Evolutionary conservation across 2,888 invertebrate species (phyloP).

Genomic region (Frankliniella intonsa): DNA sequence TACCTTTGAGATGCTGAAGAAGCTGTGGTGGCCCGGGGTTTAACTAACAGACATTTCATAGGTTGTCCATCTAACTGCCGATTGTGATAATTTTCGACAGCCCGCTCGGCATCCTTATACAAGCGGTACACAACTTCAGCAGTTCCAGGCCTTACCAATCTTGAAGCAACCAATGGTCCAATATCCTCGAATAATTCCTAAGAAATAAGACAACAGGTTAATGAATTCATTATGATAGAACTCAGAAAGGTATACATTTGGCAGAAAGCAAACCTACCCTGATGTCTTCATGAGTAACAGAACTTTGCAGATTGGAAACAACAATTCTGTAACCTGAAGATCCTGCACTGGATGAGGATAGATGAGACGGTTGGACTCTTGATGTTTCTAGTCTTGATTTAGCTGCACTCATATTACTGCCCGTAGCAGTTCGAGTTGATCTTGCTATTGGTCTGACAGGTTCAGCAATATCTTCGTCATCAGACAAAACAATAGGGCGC

Average conservation of each 20-base stretch:
- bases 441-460: conserved; percentile 37
- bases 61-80: conserved; percentile 89
- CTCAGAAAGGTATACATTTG: not conserved
- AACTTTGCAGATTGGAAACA: conserved; percentile 81
- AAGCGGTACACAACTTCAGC: conserved; percentile 89
- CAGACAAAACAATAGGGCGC: not conserved
- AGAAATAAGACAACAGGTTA: conserved; percentile 37
- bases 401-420: conserved; percentile 44
- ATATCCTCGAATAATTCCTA: conserved; percentile 92
- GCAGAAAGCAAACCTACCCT: conserved; percentile 54
- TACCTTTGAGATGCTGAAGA: conserved; percentile 45
- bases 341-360: conserved; percentile 24
- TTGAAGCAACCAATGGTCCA: conserved; percentile 77
- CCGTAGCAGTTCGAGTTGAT: conserved; percentile 39
- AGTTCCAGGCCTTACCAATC: conserved; percentile 77
- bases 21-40: conserved; percentile 61
- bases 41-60: conserved; percentile 84
- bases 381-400: not conserved
- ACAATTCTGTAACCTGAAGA: conserved; percentile 75
- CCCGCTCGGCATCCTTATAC: conserved; percentile 79
- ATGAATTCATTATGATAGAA: conserved; percentile 31
- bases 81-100: conserved; percentile 90
- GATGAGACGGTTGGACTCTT: not conserved
- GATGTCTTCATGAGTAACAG: conserved; percentile 87
- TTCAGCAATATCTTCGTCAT: conserved; percentile 25